phyloP scores from a whole-genome alignment of 2,797 vertebrate genomes.

The Acipenser transmontanus region DNA sequence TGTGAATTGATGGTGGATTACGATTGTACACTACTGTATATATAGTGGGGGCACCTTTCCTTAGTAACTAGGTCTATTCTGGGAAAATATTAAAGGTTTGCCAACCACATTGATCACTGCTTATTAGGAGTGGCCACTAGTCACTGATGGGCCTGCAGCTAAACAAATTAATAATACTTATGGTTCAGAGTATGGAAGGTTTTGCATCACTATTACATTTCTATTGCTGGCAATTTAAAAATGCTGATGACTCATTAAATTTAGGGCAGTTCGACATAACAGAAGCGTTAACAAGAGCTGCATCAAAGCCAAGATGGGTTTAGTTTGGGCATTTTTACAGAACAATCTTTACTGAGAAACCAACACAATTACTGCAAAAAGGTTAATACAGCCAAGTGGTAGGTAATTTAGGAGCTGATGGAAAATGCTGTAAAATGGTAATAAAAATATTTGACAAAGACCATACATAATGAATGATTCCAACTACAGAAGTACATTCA shows the following conservation, averaged over 20 bases:
- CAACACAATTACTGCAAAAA: too few species aligned
- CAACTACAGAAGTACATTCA: too few species aligned
- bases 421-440: too few species aligned
- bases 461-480: too few species aligned
- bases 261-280: conserved; percentile 10
- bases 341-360: too few species aligned
- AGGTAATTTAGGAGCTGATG: too few species aligned
- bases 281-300: background rate
- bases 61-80: background rate
- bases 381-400: too few species aligned
- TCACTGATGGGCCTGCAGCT: background rate
- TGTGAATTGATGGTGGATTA: too few species aligned
- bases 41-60: background rate
- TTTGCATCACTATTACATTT: background rate
- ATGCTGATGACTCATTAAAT: conserved; percentile 9
- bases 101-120: background rate
- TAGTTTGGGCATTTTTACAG: too few species aligned
- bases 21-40: too few species aligned
- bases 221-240: background rate
- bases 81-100: background rate
- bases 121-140: conserved; percentile 2
- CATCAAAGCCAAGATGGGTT: background rate
- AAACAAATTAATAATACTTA: background rate
- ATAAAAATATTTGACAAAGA: too few species aligned
- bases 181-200: background rate